Conservation (phyloP, 2,888 invertebrate genomes). For the Cheilosia urbana region DNA sequence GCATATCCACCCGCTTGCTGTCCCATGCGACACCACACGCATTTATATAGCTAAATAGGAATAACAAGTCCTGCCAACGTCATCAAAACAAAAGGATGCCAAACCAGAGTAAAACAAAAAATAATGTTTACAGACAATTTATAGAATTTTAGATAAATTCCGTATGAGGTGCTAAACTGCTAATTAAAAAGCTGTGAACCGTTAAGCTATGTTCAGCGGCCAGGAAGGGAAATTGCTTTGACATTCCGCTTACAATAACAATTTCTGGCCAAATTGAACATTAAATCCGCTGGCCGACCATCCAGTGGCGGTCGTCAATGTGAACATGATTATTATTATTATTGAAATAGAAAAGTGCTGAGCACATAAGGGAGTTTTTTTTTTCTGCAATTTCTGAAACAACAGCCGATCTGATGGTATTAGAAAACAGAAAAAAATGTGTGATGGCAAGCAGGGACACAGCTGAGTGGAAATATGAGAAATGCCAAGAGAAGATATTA, state of each 20-base stretch:
- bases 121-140: slow-evolving; percentile 33
- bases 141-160: slow-evolving; percentile 58
- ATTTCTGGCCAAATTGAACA: slow-evolving; percentile 66
- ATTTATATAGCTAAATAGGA: slow-evolving; percentile 20
- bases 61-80: slow-evolving; percentile 36
- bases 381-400: slow-evolving; percentile 10
- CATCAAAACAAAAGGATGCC: slow-evolving; percentile 60
- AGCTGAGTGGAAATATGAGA: background rate
- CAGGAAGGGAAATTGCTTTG: slow-evolving; percentile 55
- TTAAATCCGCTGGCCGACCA: slow-evolving; percentile 42
- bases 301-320: slow-evolving; percentile 34
- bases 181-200: slow-evolving; percentile 68
- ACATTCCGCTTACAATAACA: slow-evolving; percentile 58
- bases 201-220: slow-evolving; percentile 40
- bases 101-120: slow-evolving; percentile 1
- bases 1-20: slow-evolving; percentile 7
- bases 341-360: slow-evolving; percentile 60
- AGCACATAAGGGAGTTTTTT: slow-evolving; percentile 10
- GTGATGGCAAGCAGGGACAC: slow-evolving; percentile 20
- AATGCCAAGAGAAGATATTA: background rate
- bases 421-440: slow-evolving; percentile 11
- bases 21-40: background rate
- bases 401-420: background rate
- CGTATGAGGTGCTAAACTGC: slow-evolving; percentile 54
- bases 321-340: slow-evolving; percentile 44